Evolutionary conservation across 2,888 invertebrate species (phyloP).

Genomic region (Melanchra persicariae): DNA sequence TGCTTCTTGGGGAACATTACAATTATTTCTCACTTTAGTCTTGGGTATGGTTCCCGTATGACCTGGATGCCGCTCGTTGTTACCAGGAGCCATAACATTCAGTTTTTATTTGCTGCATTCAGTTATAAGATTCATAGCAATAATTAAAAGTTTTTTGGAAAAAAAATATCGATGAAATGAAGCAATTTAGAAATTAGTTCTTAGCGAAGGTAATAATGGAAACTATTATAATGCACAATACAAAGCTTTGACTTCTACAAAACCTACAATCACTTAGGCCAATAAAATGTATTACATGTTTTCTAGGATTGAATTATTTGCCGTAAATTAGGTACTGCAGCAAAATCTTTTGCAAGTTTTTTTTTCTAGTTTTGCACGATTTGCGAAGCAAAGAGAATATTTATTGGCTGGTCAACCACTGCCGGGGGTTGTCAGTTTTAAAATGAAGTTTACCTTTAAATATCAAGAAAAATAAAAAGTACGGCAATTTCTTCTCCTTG

Average conservation of each 20-base stretch:
- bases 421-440: constrained; percentile 13
- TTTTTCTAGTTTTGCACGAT: constrained; percentile 24
- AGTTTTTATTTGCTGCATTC: constrained; percentile 68
- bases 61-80: constrained; percentile 87
- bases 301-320: constrained; percentile 39
- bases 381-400: constrained; percentile 5
- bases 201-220: constrained; percentile 26
- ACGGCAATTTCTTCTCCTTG: background rate
- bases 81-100: constrained; percentile 89
- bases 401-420: constrained; percentile 32
- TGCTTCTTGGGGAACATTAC: constrained; percentile 91
- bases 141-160: constrained; percentile 51
- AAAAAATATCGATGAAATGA: constrained; percentile 45
- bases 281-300: constrained; percentile 37
- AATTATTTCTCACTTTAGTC: constrained; percentile 91
- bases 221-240: constrained; percentile 45
- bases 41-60: constrained; percentile 93
- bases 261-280: constrained; percentile 40
- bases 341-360: constrained; percentile 39
- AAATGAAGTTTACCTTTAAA: background rate
- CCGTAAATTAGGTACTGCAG: constrained; percentile 29
- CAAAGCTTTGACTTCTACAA: constrained; percentile 36
- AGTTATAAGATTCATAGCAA: constrained; percentile 66
- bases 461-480: background rate
- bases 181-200: constrained; percentile 33